These are phyloP conservation scores for Microctonus hyperodae DNA, from an alignment of 2,888 invertebrate genomes.

Conservation along the genomic window DNA sequence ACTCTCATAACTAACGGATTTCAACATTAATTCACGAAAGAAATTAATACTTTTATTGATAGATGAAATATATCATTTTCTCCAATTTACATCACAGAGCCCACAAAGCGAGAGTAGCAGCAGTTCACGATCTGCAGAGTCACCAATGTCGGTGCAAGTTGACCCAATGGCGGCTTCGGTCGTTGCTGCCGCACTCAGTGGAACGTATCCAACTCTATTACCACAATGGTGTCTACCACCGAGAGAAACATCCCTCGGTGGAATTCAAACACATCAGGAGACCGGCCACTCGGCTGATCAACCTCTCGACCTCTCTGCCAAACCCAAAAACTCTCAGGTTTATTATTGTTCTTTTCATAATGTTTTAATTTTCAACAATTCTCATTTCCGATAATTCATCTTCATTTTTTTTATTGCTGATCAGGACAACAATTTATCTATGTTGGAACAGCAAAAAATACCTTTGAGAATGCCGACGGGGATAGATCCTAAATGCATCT, in stretches of 20 bases:
- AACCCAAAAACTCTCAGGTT: conserved; percentile 67
- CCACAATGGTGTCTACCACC: conserved; percentile 61
- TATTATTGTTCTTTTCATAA: conserved; percentile 5
- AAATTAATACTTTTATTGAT: not conserved
- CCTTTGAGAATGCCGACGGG: conserved; percentile 61
- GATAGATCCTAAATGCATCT: conserved; percentile 70
- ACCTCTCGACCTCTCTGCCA: conserved; percentile 87
- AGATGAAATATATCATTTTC: conserved; percentile 5
- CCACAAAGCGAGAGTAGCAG: conserved; percentile 63
- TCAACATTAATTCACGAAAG: not conserved
- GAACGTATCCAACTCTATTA: conserved; percentile 64
- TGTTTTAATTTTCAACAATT: not conserved
- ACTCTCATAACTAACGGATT: not conserved
- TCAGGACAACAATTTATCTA: conserved; percentile 62
- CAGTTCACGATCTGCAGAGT: conserved; percentile 62
- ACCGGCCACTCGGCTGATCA: conserved; percentile 69
- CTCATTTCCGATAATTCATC: not conserved
- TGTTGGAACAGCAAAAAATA: conserved; percentile 62
- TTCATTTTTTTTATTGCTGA: conserved; percentile 19
- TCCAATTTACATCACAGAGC: conserved; percentile 50
- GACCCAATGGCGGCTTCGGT: conserved; percentile 72
- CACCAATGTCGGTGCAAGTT: conserved; percentile 63
- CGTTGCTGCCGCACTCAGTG: conserved; percentile 73
- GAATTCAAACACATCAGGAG: conserved; percentile 60
- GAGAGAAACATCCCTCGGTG: conserved; percentile 63